A percentile compares a stretch with the other conserved stretches of the same genome.
Conservation (phyloP, 2,113 vertebrate genomes). For the Laterallus jamaicensis region DNA sequence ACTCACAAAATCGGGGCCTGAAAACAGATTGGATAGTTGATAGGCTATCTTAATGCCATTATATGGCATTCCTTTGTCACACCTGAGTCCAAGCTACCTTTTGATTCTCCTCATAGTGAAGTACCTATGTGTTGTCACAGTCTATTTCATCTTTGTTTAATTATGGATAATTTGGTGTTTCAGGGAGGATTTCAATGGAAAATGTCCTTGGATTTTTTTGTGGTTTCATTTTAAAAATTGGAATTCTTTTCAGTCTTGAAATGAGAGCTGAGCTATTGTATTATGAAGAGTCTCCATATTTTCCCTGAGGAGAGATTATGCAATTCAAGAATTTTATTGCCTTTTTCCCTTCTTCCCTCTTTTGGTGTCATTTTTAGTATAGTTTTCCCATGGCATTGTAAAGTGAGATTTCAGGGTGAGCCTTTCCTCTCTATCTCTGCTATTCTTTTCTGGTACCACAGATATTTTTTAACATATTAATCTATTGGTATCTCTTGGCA, state of each 20-base stretch:
- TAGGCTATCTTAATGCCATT: not conserved
- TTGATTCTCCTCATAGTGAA: not conserved
- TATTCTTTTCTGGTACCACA: not conserved
- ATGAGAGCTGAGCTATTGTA: not conserved
- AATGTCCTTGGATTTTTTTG: not conserved
- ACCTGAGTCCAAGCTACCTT: not conserved
- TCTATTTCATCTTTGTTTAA: not conserved
- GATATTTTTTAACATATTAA: not conserved
- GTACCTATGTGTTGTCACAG: not conserved
- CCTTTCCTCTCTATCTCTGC: not conserved
- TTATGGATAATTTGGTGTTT: not conserved
- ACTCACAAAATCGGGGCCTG: not conserved
- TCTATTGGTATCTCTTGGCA: not conserved
- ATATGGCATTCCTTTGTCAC: not conserved
- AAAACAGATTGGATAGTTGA: not conserved
- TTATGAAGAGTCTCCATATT: not conserved
- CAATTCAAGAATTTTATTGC: not conserved
- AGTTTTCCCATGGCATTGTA: not conserved
- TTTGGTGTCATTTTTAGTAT: not conserved
- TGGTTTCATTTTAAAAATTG: not conserved
- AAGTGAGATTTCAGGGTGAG: not conserved
- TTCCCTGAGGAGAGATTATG: not conserved
- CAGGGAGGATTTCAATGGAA: not conserved
- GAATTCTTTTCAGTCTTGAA: not conserved
- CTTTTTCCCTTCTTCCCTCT: not conserved